Evolutionary conservation across 2,113 vertebrate genomes (phyloP).

Genomic region (Meleagris gallopavo): DNA sequence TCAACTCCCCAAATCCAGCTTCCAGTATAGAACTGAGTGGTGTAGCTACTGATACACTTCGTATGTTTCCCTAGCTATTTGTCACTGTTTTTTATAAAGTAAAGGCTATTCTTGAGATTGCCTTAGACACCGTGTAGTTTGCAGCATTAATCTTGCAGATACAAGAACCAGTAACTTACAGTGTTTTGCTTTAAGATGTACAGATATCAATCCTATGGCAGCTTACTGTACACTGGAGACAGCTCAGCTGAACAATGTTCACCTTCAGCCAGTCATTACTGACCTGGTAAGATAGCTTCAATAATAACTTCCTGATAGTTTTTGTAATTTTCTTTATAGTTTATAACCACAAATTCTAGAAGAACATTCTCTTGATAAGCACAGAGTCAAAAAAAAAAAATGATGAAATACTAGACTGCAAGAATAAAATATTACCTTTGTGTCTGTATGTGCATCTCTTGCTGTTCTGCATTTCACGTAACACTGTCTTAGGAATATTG

Average conservation of each 20-base stretch:
- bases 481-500: not conserved
- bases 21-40: not conserved
- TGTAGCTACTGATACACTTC: not conserved
- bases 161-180: not conserved
- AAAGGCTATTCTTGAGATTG: not conserved
- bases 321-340: not conserved
- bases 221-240: slow-evolving; percentile 88
- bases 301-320: not conserved
- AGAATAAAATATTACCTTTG: not conserved
- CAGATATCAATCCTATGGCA: slow-evolving; percentile 90
- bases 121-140: not conserved
- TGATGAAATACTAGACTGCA: not conserved
- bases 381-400: not conserved
- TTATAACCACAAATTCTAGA: not conserved
- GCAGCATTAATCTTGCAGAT: not conserved
- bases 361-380: not conserved
- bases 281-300: slow-evolving; percentile 85
- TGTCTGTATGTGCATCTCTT: not conserved
- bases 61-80: not conserved
- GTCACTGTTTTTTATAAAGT: not conserved
- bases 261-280: slow-evolving; percentile 88
- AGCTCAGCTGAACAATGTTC: slow-evolving; percentile 81
- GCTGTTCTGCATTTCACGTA: not conserved
- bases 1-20: not conserved
- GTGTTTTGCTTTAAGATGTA: slow-evolving; percentile 83